Evolutionary conservation across 2,113 vertebrate genomes (phyloP).

Genomic region (Aix galericulata): DNA sequence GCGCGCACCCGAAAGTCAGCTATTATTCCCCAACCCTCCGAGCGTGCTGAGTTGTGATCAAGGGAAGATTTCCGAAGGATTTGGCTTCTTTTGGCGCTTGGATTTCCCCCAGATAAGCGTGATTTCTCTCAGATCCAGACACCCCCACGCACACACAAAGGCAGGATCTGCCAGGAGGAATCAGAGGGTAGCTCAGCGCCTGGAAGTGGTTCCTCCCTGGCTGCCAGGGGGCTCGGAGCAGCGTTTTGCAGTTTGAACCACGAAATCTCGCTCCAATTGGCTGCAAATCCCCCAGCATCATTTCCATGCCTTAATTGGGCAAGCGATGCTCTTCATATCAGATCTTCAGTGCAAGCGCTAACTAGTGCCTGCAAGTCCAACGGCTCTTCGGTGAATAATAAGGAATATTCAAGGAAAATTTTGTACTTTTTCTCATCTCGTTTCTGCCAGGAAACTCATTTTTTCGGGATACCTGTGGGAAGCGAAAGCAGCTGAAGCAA

Average conservation of each 20-base stretch:
- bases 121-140: background rate
- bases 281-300: background rate
- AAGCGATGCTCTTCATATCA: conserved; percentile 35
- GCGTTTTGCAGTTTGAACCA: background rate
- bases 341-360: conserved; percentile 20
- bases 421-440: conserved; percentile 30
- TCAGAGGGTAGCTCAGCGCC: background rate
- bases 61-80: background rate
- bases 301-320: conserved; percentile 63
- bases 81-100: background rate
- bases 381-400: background rate
- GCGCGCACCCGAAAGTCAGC: background rate
- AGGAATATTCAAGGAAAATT: conserved; percentile 61
- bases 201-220: background rate
- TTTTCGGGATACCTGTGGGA: background rate
- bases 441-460: conserved; percentile 39
- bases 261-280: background rate
- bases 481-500: background rate
- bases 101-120: background rate
- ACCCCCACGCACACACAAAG: background rate
- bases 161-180: background rate
- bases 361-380: conserved; percentile 18
- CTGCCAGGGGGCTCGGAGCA: background rate
- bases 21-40: background rate
- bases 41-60: background rate